Conservation (phyloP, 2,113 vertebrate species). For the Podarcis cretensis region DNA sequence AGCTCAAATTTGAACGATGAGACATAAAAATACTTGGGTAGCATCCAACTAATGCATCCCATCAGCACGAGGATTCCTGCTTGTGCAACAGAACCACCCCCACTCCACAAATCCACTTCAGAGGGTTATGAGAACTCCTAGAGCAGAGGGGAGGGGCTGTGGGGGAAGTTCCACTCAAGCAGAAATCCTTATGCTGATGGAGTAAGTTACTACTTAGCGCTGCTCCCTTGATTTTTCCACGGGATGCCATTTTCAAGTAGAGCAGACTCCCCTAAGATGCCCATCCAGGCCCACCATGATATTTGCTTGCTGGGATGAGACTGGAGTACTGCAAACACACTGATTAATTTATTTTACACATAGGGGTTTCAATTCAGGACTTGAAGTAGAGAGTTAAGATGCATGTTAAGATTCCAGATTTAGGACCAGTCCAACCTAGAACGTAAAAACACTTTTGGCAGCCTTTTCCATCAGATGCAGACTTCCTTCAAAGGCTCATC, state of each 20-base stretch:
- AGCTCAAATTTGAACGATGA: not conserved
- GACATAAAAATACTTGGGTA: not conserved
- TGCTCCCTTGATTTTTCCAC: not conserved
- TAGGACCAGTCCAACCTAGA: conserved; percentile 54
- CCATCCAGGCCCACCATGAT: not conserved
- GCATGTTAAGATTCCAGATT: not conserved
- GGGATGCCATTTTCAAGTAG: not conserved
- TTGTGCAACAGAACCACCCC: too few species aligned
- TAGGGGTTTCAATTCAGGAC: not conserved
- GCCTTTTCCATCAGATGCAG: conserved; percentile 66
- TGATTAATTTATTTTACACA: not conserved
- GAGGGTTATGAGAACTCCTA: too few species aligned
- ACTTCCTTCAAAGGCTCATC: conserved; percentile 53
- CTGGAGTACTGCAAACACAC: not conserved
- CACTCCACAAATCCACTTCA: too few species aligned
- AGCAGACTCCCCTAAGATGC: not conserved
- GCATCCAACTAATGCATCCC: too few species aligned
- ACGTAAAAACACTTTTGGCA: conserved; percentile 68
- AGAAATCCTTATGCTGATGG: too few species aligned
- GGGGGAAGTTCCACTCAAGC: too few species aligned
- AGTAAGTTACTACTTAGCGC: too few species aligned
- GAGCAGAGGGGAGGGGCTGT: too few species aligned
- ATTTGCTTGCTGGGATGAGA: not conserved
- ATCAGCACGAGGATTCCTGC: too few species aligned
- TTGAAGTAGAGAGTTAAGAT: not conserved